phyloP scores from a whole-genome alignment of 2,888 invertebrate species.

The Harpalus rubripes region DNA sequence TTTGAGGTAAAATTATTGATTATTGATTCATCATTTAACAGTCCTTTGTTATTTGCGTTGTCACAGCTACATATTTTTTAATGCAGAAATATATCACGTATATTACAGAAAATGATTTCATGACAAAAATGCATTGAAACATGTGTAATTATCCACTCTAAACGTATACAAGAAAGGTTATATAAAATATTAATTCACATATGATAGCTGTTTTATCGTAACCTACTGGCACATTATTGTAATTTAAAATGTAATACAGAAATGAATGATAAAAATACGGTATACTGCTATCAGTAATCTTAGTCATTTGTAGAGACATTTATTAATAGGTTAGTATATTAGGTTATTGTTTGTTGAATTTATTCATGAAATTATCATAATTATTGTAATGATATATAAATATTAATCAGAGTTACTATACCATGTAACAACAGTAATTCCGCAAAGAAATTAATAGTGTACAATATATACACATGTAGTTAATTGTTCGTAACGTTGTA shows the following conservation, averaged over 20 bases:
- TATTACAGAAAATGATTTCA: not conserved
- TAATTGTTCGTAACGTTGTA: not conserved
- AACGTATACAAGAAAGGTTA: not conserved
- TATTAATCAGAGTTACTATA: not conserved
- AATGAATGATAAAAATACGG: not conserved
- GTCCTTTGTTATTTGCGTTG: no score
- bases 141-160: not conserved
- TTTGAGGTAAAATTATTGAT: no score
- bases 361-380: not conserved
- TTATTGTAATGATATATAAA: not conserved
- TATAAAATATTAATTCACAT: conserved; percentile 2
- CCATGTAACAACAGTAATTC: not conserved
- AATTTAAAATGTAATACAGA: not conserved
- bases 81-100: not conserved
- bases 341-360: not conserved
- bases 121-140: not conserved
- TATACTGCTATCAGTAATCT: not conserved
- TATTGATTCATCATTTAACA: no score
- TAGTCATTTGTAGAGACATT: not conserved
- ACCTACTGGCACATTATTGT: not conserved
- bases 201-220: not conserved
- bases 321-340: not conserved
- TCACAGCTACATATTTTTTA: not conserved
- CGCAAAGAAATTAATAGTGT: not conserved
- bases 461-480: not conserved